These are phyloP conservation scores for Hyppa rectilinea DNA, from an alignment of 2,888 invertebrate species.

Conservation along the genomic window DNA sequence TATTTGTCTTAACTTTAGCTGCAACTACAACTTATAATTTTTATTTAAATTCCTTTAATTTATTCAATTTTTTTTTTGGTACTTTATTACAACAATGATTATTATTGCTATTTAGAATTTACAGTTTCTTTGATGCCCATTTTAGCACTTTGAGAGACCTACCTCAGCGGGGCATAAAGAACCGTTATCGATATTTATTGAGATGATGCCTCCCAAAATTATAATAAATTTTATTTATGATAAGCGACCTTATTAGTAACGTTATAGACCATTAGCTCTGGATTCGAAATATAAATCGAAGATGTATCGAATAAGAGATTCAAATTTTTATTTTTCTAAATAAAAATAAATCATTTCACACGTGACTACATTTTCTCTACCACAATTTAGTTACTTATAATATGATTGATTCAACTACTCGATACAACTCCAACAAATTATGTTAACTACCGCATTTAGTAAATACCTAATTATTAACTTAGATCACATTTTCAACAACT, in stretches of 20 bases:
- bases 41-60: too few relatives aligned
- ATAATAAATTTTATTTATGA: conserved; percentile 56
- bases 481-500: conserved; percentile 85
- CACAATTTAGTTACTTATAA: conserved; percentile 25
- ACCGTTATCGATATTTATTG: conserved; percentile 26
- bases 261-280: conserved; percentile 52
- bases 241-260: conserved; percentile 68
- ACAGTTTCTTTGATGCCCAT: conserved; percentile 18
- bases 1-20: conserved; percentile 22
- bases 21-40: conserved; percentile 14
- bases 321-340: neutral
- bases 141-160: conserved; percentile 46
- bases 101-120: conserved; percentile 50
- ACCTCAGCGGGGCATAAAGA: conserved; percentile 26
- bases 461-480: conserved; percentile 78
- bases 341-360: conserved; percentile 27
- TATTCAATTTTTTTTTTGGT: conserved; percentile 17
- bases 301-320: conserved; percentile 42
- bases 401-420: conserved; percentile 34
- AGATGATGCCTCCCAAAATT: conserved; percentile 70
- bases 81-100: conserved; percentile 17
- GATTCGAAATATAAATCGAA: conserved; percentile 51
- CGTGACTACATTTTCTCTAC: conserved; percentile 34
- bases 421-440: conserved; percentile 45
- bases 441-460: conserved; percentile 65